Evolutionary conservation across 2,113 vertebrate species (phyloP), one percentile per base, ranked within the genome.

Genomic region (Tringa solitaria): DNA sequence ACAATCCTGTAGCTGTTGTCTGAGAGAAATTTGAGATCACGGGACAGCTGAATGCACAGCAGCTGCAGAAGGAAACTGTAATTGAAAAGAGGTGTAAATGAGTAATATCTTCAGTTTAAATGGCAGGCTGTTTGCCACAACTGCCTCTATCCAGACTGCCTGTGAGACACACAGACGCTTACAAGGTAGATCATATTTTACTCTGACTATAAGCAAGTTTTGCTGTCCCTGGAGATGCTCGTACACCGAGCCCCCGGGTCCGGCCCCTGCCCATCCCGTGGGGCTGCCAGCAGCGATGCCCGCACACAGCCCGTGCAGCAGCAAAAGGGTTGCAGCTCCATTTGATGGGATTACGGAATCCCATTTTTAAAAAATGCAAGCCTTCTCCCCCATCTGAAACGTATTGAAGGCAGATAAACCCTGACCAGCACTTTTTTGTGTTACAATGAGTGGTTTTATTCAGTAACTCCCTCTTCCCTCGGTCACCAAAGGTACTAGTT

Each of bases 251-350:
- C 41, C 54, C 67, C 54, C 4, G 9, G n/a, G 53, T 53, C 12
- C 75, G 67, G 51, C 39, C 35, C 35, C 48, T 37, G 39, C 37
- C 54, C 5, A 0, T 14, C 32, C 54, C 4, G 9, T 39, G 4
- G 28, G 24, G 59, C 67, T 27, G n/a, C 50, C 60, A 10, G 32
- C 35, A 6, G 4, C 18, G 0, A 10, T 17, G 17, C 59, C 74
- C 33, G 33, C 65, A 20, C 26, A 1, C 84, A 37, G 75, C 37
- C 63, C 4, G 1, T 5, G 12, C 99, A 99, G 98, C 98, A 99
- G 99, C 99, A 99, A 98, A 99, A 99, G 98, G 99, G 98, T 99
- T 98, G 92, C 96, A 98, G 69, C 85, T 97, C 75, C 85, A 10
- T 92, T 94, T 97, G 96, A 95, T 93, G 80, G 68, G 68, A 74